These are phyloP conservation scores for Paragorgia papillata DNA, from an alignment of 92 coral and sea anemone species.

Conservation along the genomic window DNA sequence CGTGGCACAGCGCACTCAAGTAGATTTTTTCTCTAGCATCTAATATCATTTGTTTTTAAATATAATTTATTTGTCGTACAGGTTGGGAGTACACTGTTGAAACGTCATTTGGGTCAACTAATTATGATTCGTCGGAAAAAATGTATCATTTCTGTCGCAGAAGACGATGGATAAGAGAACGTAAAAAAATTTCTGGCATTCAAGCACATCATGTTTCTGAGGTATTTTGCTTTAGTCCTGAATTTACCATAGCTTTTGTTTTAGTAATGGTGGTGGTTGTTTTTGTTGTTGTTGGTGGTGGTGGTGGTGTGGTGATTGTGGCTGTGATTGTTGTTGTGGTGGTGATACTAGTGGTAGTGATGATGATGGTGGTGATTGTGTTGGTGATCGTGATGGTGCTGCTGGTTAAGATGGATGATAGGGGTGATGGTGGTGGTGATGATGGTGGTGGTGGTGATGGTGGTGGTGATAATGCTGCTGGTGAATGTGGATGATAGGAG, in stretches of 20 bases:
- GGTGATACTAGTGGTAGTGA: not conserved
- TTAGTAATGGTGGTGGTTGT: too few relatives aligned
- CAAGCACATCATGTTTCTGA: not conserved
- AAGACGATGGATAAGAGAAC: constrained; percentile 70
- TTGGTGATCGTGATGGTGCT: not conserved
- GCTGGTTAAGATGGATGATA: not conserved
- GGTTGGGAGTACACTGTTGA: constrained; percentile 93
- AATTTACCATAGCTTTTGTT: too few relatives aligned
- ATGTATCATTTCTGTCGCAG: constrained; percentile 83
- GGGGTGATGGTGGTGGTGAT: not conserved
- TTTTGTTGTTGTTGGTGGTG: too few relatives aligned
- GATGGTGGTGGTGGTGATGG: too few relatives aligned
- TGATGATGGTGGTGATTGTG: not conserved
- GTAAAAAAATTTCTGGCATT: not conserved
- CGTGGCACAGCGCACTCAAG: too few relatives aligned
- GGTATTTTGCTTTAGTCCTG: too few relatives aligned
- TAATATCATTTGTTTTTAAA: too few relatives aligned
- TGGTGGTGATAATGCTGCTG: too few relatives aligned
- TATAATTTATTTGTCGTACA: not conserved
- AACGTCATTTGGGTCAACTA: constrained; percentile 53
- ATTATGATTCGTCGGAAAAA: constrained; percentile 82
- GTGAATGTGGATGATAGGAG: too few relatives aligned
- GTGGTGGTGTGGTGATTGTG: too few relatives aligned
- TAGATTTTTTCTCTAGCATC: too few relatives aligned
- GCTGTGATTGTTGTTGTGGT: not conserved